Base-by-base conservation (phyloP, 1,140 invertebrate genomes). In the Lasaia peninsularis region DNA sequence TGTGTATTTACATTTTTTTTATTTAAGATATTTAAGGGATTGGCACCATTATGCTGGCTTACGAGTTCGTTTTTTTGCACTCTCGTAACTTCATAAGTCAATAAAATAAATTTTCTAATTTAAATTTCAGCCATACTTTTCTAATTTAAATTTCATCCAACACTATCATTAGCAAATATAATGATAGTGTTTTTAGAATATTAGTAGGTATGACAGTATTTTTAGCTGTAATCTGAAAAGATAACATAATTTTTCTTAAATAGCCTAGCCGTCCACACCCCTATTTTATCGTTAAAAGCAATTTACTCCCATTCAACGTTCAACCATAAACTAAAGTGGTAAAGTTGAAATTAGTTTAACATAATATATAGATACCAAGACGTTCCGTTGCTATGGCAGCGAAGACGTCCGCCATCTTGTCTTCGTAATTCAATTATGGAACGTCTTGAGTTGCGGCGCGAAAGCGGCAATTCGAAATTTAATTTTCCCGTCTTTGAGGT, bases 391-490 rank as follows among this genome's bases (percentile, higher is more conserved):
- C 68, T 61, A 79, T 75, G 59, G 70, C 69, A 73, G 81, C 80
- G 53, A 71, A 77, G 77, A 75, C 67, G 73, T 70, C 73, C 48
- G 77, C 77, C 77, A 80, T 82, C 74, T 82, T 82, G 79, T 70
- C 58, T 65, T 65, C 58, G 52, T 75, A 83, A 83, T 68, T 65
- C 51, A 71, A 74, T 83, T 76, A 78, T 11, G 60, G 65, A 80
- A 76, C 75, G 77, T 81, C 78, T 83, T 78, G 75, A 72, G 69
- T 81, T 81, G 80, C 67, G 80, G 80, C 71, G 68, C 66, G 64
- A 76, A 74, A 75, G 71, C 69, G 72, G 58, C 58, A 63, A 70
- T 73, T 73, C 57, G 20, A 71, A 77, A 80, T 78, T 77, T 58
- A 72, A 78, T 84, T 80, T 75, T 21, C 35, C 40, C 57, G 70